phyloP scores from a whole-genome alignment of 30 jellyfish, hydroid and myxozoan species.

The Hydractinia symbiolongicarpus region DNA sequence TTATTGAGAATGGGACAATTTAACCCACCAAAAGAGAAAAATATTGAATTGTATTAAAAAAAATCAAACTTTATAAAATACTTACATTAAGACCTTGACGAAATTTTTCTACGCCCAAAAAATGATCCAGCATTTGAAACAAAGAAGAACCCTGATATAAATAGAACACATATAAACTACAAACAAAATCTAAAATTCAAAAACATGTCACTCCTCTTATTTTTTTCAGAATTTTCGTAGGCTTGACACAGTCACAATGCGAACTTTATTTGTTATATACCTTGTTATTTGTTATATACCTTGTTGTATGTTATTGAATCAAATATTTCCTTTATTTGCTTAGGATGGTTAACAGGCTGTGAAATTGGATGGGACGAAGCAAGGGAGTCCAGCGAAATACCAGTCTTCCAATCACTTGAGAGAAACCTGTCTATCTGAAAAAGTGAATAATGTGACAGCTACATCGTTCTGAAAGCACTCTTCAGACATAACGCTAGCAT shows the following conservation, averaged over 20 bases:
- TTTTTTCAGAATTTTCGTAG: not conserved
- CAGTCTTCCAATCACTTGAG: conserved; percentile 60
- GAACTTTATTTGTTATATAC: conserved; percentile 9
- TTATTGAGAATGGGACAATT: not conserved
- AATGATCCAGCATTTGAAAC: conserved; percentile 82
- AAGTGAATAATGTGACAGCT: not conserved
- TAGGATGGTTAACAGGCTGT: conserved; percentile 69
- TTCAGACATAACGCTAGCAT: too few species aligned
- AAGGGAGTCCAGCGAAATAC: conserved; percentile 68
- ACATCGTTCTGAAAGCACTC: too few species aligned
- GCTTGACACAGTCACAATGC: not conserved
- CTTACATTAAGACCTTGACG: conserved; percentile 61
- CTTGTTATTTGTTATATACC: conserved; percentile 82
- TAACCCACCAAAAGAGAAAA: too few species aligned
- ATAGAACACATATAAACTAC: not conserved
- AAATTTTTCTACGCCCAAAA: conserved; percentile 51
- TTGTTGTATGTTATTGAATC: conserved; percentile 80
- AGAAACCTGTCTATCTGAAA: conserved; percentile 62
- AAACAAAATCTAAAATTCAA: not conserved
- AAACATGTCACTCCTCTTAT: not conserved
- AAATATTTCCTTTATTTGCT: conserved; percentile 77
- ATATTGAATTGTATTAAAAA: too few species aligned
- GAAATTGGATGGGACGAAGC: conserved; percentile 91
- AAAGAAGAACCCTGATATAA: conserved; percentile 69
- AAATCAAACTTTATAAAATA: not conserved